Evolutionary conservation across 2,797 vertebrate genomes (phyloP).

Genomic region (Crypturellus tataupa): DNA sequence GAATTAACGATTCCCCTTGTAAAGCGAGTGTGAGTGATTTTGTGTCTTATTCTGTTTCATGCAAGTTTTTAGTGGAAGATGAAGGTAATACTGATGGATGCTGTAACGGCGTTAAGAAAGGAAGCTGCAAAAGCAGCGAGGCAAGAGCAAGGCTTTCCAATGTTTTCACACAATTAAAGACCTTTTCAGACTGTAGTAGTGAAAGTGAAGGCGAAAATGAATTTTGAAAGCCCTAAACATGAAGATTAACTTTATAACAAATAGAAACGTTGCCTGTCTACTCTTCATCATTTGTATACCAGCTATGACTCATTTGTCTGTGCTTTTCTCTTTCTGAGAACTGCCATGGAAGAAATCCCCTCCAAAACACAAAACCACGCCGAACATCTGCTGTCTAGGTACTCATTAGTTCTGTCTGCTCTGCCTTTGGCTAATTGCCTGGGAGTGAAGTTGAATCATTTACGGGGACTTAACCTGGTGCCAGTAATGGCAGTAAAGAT

Average conservation of each 20-base stretch:
- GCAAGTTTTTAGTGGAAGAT: conserved; percentile 4
- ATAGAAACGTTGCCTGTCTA: conserved; percentile 35
- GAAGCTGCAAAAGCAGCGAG: not conserved
- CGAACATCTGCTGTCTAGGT: conserved; percentile 77
- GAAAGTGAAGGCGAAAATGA: not conserved
- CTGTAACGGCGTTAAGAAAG: not conserved
- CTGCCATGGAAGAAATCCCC: conserved; percentile 48
- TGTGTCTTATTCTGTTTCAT: not conserved
- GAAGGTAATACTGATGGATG: not conserved
- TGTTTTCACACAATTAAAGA: conserved; percentile 31
- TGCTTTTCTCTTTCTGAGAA: conserved; percentile 39
- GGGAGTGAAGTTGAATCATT: conserved; percentile 69
- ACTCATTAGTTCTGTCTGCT: conserved; percentile 73
- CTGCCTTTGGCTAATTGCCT: conserved; percentile 74
- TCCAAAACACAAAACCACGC: conserved; percentile 59
- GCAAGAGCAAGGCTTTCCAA: not conserved
- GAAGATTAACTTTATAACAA: conserved; percentile 46
- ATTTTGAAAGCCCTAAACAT: conserved; percentile 41
- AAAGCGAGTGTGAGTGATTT: not conserved
- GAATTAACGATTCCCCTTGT: conserved; percentile 18
- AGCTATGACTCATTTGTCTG: conserved; percentile 37
- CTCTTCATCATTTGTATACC: conserved; percentile 38
- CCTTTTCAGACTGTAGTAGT: conserved; percentile 20
- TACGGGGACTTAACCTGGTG: conserved; percentile 59
- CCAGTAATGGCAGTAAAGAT: conserved; percentile 67